phyloP scores from a whole-genome alignment of 2,113 vertebrate genomes.

The Lucifuga dentata region DNA sequence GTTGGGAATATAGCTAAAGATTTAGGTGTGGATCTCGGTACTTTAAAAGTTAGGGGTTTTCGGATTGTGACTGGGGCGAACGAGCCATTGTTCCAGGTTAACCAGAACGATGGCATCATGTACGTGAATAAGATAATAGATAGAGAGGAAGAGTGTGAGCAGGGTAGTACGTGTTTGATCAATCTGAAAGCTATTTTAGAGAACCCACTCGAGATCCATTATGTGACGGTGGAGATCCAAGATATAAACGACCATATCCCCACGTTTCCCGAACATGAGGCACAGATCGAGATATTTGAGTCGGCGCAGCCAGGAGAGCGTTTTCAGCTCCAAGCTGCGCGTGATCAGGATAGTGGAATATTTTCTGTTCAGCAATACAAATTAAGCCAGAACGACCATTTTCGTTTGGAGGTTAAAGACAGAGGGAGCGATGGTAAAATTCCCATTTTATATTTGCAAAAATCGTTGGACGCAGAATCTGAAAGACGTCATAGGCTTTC shows the following conservation, averaged over 20 bases:
- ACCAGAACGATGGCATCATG: conserved; percentile 52
- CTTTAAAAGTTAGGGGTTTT: conserved; percentile 54
- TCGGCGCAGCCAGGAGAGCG: conserved; percentile 73
- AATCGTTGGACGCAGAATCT: conserved; percentile 75
- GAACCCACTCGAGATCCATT: conserved; percentile 85
- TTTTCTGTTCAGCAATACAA: conserved; percentile 81
- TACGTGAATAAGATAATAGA: conserved; percentile 61
- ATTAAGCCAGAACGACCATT: conserved; percentile 76
- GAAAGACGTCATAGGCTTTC: conserved; percentile 54
- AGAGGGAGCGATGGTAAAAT: conserved; percentile 73
- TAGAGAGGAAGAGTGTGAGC: conserved; percentile 73
- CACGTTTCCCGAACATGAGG: conserved; percentile 67
- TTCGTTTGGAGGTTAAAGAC: conserved; percentile 77
- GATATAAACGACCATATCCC: conserved; percentile 87
- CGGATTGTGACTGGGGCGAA: conserved; percentile 67
- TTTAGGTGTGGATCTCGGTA: conserved; percentile 62
- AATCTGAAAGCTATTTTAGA: conserved; percentile 78
- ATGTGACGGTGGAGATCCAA: conserved; percentile 83
- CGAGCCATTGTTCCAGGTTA: conserved; percentile 62
- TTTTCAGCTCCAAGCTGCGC: conserved; percentile 82
- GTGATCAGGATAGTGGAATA: conserved; percentile 80
- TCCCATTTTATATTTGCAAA: conserved; percentile 74
- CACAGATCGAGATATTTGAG: conserved; percentile 78
- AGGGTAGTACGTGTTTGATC: conserved; percentile 66
- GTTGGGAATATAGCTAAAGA: conserved; percentile 76